Conservation (phyloP, 2,888 invertebrate species). For the Mesorhabditis spiculigera region DNA sequence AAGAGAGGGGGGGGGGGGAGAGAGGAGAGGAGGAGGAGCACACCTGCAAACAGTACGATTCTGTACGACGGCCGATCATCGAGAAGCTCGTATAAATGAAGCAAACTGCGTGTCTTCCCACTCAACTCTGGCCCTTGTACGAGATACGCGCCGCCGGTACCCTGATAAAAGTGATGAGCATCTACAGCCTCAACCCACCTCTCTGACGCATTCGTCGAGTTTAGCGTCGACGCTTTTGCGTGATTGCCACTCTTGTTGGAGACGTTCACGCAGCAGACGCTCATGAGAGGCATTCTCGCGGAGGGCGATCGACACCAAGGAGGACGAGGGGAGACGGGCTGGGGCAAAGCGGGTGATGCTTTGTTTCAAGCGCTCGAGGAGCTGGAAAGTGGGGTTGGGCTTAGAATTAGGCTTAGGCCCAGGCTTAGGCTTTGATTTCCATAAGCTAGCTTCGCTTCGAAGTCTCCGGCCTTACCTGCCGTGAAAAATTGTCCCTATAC, state of each 20-base stretch:
- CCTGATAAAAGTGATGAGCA: neutral
- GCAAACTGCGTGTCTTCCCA: constrained; percentile 31
- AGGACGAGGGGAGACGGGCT: constrained; percentile 14
- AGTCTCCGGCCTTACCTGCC: constrained; percentile 16
- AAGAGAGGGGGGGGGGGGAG: too few species aligned
- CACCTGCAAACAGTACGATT: constrained; percentile 1
- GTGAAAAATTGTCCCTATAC: constrained; percentile 29
- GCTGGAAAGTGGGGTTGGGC: constrained; percentile 14
- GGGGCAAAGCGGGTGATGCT: neutral
- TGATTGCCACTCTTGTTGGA: neutral
- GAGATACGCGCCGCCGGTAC: constrained; percentile 19
- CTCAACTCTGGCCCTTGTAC: constrained; percentile 25
- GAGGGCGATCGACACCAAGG: constrained; percentile 17
- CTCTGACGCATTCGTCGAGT: neutral
- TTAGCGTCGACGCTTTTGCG: neutral
- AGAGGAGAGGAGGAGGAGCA: too few species aligned
- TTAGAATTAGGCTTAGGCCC: too few species aligned
- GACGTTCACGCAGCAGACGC: constrained; percentile 13
- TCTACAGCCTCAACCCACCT: neutral
- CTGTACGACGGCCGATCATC: neutral
- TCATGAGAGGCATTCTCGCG: constrained; percentile 19
- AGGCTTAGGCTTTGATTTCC: too few species aligned
- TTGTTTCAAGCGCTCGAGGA: constrained; percentile 27
- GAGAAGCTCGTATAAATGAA: constrained; percentile 20
- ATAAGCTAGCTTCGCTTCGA: too few species aligned